phyloP scores from a whole-genome alignment of 2,888 invertebrate genomes.

The Rhimphoctona megacephalus region DNA sequence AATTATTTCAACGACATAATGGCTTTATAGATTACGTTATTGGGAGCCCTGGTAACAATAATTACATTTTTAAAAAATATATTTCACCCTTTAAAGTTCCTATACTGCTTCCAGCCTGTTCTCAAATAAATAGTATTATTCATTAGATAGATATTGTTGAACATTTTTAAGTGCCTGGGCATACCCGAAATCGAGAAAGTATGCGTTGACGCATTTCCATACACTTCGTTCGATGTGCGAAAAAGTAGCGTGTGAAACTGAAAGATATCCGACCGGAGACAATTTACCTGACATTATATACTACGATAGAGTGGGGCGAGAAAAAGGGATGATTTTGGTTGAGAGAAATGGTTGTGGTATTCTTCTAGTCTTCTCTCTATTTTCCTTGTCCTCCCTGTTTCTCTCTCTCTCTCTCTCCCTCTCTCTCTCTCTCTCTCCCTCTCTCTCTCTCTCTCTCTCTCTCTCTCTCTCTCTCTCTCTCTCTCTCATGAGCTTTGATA shows the following conservation, averaged over 20 bases:
- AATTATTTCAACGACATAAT: neutral
- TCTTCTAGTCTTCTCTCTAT: slow-evolving; percentile 18
- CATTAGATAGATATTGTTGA: neutral
- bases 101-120: neutral
- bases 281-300: slow-evolving; percentile 43
- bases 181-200: neutral
- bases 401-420: slow-evolving; percentile 17
- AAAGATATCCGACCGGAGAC: slow-evolving; percentile 49
- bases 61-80: too few species aligned
- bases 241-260: slow-evolving; percentile 4
- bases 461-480: slow-evolving; percentile 17
- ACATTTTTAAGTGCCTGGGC: neutral
- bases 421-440: neutral
- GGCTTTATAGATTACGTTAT: too few species aligned
- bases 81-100: too few species aligned
- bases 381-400: neutral
- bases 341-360: slow-evolving; percentile 66
- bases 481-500: slow-evolving; percentile 69
- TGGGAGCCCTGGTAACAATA: too few species aligned
- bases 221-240: neutral
- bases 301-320: slow-evolving; percentile 23
- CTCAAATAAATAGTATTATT: neutral
- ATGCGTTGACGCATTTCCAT: neutral
- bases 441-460: slow-evolving; percentile 18
- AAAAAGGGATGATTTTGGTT: slow-evolving; percentile 33